Conservation (phyloP, 2,888 invertebrate species). For the Apamea monoglypha region DNA sequence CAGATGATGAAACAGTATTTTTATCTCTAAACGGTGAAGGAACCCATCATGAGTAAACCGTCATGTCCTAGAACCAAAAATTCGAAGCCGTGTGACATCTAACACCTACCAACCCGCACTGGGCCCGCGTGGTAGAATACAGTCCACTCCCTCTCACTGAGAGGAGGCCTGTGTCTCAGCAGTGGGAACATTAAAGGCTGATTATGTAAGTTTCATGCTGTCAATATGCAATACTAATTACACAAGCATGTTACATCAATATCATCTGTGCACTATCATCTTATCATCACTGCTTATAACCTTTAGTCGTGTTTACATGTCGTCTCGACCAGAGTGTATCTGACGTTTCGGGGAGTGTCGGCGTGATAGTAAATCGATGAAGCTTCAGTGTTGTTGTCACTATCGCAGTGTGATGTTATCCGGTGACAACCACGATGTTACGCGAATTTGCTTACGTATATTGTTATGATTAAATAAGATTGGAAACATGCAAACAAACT, state of each 20-base stretch:
- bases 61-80: too few species aligned
- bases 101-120: too few species aligned
- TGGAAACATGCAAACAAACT: not conserved
- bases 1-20: too few species aligned
- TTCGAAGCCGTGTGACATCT: too few species aligned
- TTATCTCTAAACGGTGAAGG: too few species aligned
- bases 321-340: not conserved
- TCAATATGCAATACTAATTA: not conserved
- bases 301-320: not conserved
- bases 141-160: too few species aligned
- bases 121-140: too few species aligned
- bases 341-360: not conserved
- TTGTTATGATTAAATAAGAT: not conserved
- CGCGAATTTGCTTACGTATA: not conserved
- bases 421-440: not conserved
- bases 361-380: slow-evolving; percentile 1
- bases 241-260: not conserved
- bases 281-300: not conserved
- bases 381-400: not conserved
- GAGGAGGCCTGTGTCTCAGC: too few species aligned
- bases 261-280: not conserved
- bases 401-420: not conserved
- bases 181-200: too few species aligned
- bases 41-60: too few species aligned
- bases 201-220: not conserved